These are phyloP conservation scores for Dysidea cf. avara DNA, from an alignment of 37 sponge, comb jelly and placozoan genomes.

Conservation along the genomic window DNA sequence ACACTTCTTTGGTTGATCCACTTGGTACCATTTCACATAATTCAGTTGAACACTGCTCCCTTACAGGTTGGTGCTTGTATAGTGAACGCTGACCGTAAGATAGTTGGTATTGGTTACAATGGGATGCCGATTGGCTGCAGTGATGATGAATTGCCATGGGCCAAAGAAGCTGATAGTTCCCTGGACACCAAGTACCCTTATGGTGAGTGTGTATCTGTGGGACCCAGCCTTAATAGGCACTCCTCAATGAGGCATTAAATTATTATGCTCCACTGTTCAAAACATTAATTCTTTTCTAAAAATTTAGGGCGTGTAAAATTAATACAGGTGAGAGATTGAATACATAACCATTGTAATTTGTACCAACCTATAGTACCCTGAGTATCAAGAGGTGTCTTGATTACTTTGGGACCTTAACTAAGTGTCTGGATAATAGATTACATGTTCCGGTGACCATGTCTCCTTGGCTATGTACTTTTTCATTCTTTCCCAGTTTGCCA, in stretches of 20 bases:
- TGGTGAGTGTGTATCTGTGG: too few relatives aligned
- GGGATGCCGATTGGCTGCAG: constrained; percentile 98
- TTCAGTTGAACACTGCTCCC: background rate
- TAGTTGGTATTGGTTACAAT: constrained; percentile 98
- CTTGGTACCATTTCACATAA: background rate
- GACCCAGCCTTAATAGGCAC: too few relatives aligned
- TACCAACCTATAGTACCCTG: too few relatives aligned
- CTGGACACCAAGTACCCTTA: constrained; percentile 95
- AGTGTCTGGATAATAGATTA: too few relatives aligned
- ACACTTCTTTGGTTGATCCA: background rate
- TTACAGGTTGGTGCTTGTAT: constrained; percentile 93
- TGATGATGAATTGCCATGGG: constrained; percentile 95
- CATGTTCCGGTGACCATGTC: background rate
- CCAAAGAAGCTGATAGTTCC: constrained; percentile 60
- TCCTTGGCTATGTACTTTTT: background rate
- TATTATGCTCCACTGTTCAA: too few relatives aligned
- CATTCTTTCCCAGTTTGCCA: constrained; percentile 77
- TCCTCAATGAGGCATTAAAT: too few relatives aligned
- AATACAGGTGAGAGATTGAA: background rate
- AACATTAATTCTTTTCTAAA: background rate
- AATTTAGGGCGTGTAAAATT: background rate
- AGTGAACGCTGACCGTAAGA: constrained; percentile 91
- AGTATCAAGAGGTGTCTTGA: too few relatives aligned
- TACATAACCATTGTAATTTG: too few relatives aligned
- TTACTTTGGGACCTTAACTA: background rate